Evolutionary conservation across 2,888 invertebrate species (phyloP).

Genomic region (Dynastes tityus): DNA sequence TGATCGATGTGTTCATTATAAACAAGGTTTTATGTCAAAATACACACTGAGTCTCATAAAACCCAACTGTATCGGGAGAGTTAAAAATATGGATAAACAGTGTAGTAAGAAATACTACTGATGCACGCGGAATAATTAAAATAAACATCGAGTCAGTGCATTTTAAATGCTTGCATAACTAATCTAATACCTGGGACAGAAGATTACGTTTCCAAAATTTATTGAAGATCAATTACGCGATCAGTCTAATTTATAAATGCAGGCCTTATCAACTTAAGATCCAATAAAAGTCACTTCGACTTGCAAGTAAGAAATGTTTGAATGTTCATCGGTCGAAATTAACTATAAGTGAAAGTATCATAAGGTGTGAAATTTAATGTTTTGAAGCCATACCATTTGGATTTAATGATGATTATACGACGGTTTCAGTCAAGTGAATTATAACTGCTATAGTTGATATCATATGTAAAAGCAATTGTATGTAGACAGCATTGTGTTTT

Average conservation of each 20-base stretch:
- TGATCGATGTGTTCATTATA: conserved; percentile 48
- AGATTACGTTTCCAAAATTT: neutral
- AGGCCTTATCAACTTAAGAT: neutral
- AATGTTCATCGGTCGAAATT: too few species aligned
- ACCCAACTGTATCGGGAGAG: conserved; percentile 46
- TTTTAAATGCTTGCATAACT: neutral
- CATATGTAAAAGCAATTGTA: too few species aligned
- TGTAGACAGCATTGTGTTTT: too few species aligned
- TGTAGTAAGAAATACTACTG: conserved; percentile 39
- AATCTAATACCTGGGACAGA: neutral
- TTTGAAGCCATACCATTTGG: too few species aligned
- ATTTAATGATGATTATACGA: too few species aligned
- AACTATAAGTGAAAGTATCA: too few species aligned
- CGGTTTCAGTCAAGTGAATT: too few species aligned
- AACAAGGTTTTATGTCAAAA: conserved; percentile 48
- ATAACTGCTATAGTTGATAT: too few species aligned
- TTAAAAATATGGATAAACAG: conserved; percentile 44
- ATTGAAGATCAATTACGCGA: neutral
- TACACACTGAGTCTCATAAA: conserved; percentile 46
- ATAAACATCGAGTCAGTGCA: conserved; percentile 14
- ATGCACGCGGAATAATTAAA: conserved; percentile 34
- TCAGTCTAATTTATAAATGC: neutral
- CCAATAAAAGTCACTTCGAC: neutral
- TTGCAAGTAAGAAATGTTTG: neutral
- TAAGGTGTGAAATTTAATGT: too few species aligned